Evolutionary conservation across 2,113 vertebrate species (phyloP), one percentile per base, ranked within the genome.

Genomic region (Phylloscopus trochilus): DNA sequence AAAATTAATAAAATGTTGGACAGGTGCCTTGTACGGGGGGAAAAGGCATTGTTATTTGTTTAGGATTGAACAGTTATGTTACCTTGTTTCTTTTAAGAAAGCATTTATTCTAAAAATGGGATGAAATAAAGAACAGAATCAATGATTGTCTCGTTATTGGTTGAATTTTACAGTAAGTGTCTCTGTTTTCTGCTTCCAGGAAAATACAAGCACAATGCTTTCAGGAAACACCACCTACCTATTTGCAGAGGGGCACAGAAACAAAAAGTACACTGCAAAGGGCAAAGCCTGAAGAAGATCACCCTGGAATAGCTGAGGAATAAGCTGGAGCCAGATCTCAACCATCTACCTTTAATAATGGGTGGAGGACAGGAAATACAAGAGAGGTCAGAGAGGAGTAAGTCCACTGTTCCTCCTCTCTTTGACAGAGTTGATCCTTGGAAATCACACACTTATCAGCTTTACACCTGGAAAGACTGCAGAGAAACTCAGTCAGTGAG

Each of bases 1-100:
- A 92, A 81, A 93, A 44, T 95, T 88, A 93, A 92, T 95, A 93
- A 83, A 94, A 90, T 37, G 11, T 75, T 93, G 73, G 90, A 83
- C 63, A 94, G 87, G 90, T 95, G 77, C 74, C 79, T 93, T 37
- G 46, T 22, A 70, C 60, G 0, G 18, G 18, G n/a, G 28, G 7
- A 11, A 44, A 69, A 70, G 13, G 41, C 2, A 0, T 49, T 87
- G 46, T 13, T 79, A 27, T 74, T 83, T 75, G 72, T 26, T 86
- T 41, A 43, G 79, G 64, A 93, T 91, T 46, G 72, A 91, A 81
- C 28, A 26, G 55, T 41, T 73, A 23, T 0, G 0, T 81, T 79
- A 35, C 39, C 19, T 73, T 76, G 23, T 47, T 90, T 83, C 30
- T 55, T 86, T 70, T 70, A 74, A 80, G 72, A 72, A 86, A 75